Evolutionary conservation across 2,797 vertebrate species (phyloP).

Genomic region (Micromesistius poutassou): DNA sequence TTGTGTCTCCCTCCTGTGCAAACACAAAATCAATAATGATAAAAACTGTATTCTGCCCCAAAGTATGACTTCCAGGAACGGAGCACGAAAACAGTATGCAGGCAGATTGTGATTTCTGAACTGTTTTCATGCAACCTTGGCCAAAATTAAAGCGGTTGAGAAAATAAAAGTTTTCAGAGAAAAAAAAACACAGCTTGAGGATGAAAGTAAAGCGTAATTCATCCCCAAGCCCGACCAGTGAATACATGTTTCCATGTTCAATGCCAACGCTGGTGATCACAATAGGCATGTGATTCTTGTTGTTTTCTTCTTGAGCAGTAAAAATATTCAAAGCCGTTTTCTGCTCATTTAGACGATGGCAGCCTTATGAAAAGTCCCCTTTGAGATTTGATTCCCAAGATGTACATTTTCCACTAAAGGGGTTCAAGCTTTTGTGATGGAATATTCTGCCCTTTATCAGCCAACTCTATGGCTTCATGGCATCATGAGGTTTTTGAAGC

Average conservation of each 20-base stretch:
- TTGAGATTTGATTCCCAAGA: neutral
- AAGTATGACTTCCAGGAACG: neutral
- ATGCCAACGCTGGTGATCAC: neutral
- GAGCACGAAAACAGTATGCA: neutral
- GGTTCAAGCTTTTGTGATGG: neutral
- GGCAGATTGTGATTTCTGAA: neutral
- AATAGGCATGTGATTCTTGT: no score
- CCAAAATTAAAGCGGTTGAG: neutral
- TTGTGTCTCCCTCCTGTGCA: constrained; percentile 6
- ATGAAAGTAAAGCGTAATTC: neutral
- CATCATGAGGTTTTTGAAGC: neutral
- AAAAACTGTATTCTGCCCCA: neutral
- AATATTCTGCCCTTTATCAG: neutral
- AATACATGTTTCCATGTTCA: neutral
- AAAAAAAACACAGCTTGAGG: neutral
- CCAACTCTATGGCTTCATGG: neutral
- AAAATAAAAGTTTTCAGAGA: neutral
- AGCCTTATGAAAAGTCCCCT: neutral
- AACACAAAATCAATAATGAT: neutral
- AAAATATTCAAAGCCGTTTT: no score
- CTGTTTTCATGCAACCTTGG: neutral
- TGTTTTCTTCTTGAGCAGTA: no score
- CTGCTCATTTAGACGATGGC: no score
- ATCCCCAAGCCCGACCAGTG: neutral
- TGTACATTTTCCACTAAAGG: neutral